A percentile compares a stretch with the other conserved stretches of the same genome.
Evolutionary conservation across 1,140 invertebrate species (phyloP).

Genomic region (Xylocopa sonorina): DNA sequence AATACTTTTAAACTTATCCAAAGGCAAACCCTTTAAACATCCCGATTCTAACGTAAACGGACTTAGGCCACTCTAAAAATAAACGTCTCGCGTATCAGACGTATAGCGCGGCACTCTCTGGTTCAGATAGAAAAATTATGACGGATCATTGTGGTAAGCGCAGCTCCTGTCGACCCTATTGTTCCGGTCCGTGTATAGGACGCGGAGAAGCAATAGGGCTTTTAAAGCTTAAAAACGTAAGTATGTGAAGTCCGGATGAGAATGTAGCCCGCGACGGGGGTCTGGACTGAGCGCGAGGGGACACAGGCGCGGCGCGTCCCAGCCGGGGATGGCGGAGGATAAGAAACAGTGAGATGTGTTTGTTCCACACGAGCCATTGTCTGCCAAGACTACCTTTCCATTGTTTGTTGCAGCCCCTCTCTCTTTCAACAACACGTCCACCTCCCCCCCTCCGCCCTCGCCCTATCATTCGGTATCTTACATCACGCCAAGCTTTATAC

Average conservation of each 20-base stretch:
- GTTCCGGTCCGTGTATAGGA: conserved; percentile 43
- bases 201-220: conserved; percentile 54
- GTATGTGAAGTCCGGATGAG: conserved; percentile 32
- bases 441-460: too few relatives aligned
- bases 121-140: conserved; percentile 51
- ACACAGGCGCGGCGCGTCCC: not conserved
- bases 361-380: conserved; percentile 81
- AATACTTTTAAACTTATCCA: too few relatives aligned
- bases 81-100: too few relatives aligned
- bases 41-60: too few relatives aligned
- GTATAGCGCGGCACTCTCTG: too few relatives aligned
- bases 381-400: conserved; percentile 76
- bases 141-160: conserved; percentile 15
- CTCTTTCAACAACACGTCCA: conserved; percentile 62
- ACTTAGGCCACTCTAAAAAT: too few relatives aligned
- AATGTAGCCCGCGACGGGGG: conserved; percentile 34
- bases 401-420: conserved; percentile 77
- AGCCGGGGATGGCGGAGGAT: not conserved
- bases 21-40: too few relatives aligned
- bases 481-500: conserved; percentile 56
- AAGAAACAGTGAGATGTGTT: conserved; percentile 76
- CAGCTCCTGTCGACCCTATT: conserved; percentile 45
- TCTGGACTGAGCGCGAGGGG: conserved; percentile 42
- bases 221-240: conserved; percentile 63
- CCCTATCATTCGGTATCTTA: conserved; percentile 68